Conservation (phyloP, 2,797 vertebrate genomes). For the Hydrolagus colliei region DNA sequence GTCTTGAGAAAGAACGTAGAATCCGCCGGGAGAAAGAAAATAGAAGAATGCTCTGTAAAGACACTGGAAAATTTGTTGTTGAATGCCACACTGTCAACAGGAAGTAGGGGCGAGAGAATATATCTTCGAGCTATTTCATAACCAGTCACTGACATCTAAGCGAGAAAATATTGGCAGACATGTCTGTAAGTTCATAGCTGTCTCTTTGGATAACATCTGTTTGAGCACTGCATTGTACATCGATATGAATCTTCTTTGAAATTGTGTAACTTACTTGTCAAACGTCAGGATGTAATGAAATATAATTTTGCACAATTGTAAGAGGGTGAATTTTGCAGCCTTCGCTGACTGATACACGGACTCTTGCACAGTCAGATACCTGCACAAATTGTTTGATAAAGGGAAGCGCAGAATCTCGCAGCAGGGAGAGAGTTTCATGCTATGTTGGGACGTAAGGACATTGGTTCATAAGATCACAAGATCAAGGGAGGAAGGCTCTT, state of each 20-base stretch:
- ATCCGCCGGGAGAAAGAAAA: no score
- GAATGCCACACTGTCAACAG: no score
- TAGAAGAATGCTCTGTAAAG: no score
- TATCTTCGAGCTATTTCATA: not conserved
- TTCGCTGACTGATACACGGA: not conserved
- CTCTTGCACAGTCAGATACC: not conserved
- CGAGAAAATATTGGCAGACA: conserved; percentile 8
- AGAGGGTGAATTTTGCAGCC: not conserved
- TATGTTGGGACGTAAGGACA: no score
- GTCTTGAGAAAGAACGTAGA: no score
- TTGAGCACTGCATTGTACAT: not conserved
- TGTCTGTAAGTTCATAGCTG: not conserved
- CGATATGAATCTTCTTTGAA: not conserved
- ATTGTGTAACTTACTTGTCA: conserved; percentile 12
- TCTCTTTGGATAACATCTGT: not conserved
- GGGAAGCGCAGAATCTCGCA: no score
- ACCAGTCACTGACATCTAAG: not conserved
- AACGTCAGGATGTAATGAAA: conserved; percentile 11
- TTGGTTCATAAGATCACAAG: no score
- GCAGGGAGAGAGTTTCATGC: no score
- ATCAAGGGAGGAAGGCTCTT: no score
- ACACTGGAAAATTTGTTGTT: no score
- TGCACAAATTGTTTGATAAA: not conserved
- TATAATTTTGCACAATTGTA: conserved; percentile 6
- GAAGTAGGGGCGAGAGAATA: not conserved